These are phyloP conservation scores for Micrasema minimum DNA, from an alignment of 1,140 invertebrate genomes.

Conservation along the genomic window DNA sequence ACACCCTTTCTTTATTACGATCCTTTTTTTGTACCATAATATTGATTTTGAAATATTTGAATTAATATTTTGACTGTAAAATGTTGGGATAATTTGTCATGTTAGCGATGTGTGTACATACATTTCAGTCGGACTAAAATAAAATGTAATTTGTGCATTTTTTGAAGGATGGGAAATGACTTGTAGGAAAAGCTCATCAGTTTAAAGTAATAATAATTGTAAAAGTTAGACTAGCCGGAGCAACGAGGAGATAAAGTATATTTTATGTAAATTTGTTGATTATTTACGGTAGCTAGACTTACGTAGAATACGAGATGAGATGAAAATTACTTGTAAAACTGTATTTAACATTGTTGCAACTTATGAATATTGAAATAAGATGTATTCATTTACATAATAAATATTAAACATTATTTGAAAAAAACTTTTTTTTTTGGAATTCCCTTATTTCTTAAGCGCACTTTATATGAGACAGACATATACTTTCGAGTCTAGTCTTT, in stretches of 20 bases:
- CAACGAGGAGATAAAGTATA: too few species aligned
- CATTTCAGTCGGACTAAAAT: too few species aligned
- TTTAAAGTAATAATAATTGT: not conserved
- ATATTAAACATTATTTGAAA: conserved; percentile 38
- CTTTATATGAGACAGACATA: too few species aligned
- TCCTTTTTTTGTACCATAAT: too few species aligned
- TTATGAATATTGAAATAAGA: conserved; percentile 42
- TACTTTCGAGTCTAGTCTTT: too few species aligned
- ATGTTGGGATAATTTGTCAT: too few species aligned
- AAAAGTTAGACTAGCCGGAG: too few species aligned
- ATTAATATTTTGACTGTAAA: too few species aligned
- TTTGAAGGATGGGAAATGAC: not conserved
- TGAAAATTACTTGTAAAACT: conserved; percentile 30
- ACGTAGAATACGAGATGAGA: not conserved
- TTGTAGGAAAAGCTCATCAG: conserved; percentile 11
- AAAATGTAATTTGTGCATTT: not conserved
- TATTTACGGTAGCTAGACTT: conserved; percentile 28
- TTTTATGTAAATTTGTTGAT: conserved; percentile 45
- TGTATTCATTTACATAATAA: conserved; percentile 45
- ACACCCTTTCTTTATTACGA: too few species aligned
- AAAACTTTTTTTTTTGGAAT: not conserved
- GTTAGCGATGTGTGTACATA: too few species aligned
- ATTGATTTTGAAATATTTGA: not conserved
- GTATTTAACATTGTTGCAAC: conserved; percentile 45
- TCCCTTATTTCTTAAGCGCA: too few species aligned